These are phyloP conservation scores for Merluccius polli DNA, from an alignment of 2,797 vertebrate species.

Conservation along the genomic window DNA sequence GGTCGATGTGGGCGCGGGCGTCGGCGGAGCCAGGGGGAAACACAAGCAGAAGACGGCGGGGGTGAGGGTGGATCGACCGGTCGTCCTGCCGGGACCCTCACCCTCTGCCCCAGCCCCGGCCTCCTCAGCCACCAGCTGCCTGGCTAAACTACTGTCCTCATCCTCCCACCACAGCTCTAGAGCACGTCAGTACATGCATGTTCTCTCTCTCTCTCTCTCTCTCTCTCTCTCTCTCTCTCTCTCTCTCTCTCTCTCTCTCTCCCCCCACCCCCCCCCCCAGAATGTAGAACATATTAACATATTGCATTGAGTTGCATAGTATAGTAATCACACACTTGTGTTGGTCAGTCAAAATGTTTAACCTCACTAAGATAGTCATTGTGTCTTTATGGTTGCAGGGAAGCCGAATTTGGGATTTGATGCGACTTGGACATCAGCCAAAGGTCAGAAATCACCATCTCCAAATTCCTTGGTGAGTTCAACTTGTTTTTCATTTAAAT, in stretches of 20 bases:
- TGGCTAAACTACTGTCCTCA: conserved; percentile 79
- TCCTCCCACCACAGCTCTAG: conserved; percentile 25
- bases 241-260: not conserved
- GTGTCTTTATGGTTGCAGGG: conserved; percentile 53
- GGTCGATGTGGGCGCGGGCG: conserved; percentile 31
- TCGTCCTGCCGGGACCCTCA: not conserved
- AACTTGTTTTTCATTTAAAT: not conserved
- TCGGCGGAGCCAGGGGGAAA: conserved; percentile 47
- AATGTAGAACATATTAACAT: not conserved
- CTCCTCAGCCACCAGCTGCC: conserved; percentile 68
- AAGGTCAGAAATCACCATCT: conserved; percentile 64
- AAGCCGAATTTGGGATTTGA: conserved; percentile 65
- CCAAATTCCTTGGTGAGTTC: conserved; percentile 63
- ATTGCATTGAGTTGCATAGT: no score
- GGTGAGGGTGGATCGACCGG: conserved; percentile 38
- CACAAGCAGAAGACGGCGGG: conserved; percentile 66
- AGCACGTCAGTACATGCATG: conserved; percentile 60
- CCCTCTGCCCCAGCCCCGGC: conserved; percentile 15
- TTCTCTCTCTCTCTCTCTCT: not conserved
- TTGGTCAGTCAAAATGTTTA: not conserved
- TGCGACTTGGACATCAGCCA: conserved; percentile 40
- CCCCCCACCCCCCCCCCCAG: not conserved
- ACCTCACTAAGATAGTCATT: not conserved
- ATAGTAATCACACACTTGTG: not conserved
- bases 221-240: not conserved